These are phyloP conservation scores for Sturnus vulgaris DNA, from an alignment of 2,113 vertebrate species.

Conservation along the genomic window DNA sequence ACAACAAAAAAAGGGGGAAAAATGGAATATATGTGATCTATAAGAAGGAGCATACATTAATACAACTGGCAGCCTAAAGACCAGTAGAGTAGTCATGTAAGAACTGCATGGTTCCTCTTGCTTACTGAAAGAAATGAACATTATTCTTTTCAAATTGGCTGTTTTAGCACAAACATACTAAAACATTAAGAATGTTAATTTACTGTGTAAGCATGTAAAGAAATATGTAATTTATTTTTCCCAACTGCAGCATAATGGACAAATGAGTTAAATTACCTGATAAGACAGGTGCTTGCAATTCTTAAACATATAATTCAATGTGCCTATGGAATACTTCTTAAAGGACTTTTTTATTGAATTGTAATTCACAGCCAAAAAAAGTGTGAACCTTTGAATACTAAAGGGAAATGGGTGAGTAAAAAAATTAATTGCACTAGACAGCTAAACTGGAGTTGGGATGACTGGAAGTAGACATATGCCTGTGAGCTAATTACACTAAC, in stretches of 20 bases:
- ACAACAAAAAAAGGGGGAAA: neutral
- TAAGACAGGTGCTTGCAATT: neutral
- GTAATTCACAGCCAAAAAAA: neutral
- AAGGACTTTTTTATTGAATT: neutral
- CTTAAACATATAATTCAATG: neutral
- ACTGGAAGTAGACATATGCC: neutral
- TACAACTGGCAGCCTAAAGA: neutral
- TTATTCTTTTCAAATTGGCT: neutral
- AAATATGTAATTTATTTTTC: neutral
- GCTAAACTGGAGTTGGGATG: neutral
- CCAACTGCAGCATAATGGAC: neutral
- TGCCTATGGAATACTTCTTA: neutral
- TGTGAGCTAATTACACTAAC: neutral
- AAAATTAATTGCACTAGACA: neutral
- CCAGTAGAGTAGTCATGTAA: neutral
- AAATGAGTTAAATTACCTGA: neutral
- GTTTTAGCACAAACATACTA: neutral
- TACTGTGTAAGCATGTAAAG: neutral
- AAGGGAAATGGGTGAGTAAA: neutral
- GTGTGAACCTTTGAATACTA: neutral
- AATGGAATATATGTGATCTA: neutral
- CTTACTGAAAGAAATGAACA: neutral
- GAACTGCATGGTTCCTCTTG: neutral
- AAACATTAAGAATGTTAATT: neutral
- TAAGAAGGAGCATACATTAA: neutral